A percentile compares a stretch with the other conserved stretches of the same genome.
Conservation (phyloP, 2,888 invertebrate species). For the Tipula lateralis region DNA sequence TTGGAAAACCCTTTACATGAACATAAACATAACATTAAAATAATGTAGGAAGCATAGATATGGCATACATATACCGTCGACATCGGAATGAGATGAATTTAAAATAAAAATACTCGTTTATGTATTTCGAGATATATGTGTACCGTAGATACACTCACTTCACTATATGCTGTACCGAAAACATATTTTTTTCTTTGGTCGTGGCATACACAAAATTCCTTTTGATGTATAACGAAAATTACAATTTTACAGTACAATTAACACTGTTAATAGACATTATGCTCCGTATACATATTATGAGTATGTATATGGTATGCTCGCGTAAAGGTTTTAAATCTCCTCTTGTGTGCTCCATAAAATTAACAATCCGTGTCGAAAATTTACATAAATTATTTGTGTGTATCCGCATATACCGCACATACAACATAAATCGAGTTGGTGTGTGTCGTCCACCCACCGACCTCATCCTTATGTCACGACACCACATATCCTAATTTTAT, state of each 20-base stretch:
- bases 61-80: too few species aligned
- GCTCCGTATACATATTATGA: not conserved
- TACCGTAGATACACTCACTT: not conserved
- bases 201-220: not conserved
- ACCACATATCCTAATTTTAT: not conserved
- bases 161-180: not conserved
- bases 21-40: not conserved
- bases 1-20: not conserved
- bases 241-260: constrained; percentile 11
- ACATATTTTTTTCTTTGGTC: not conserved
- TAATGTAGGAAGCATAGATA: not conserved
- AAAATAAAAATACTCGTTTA: not conserved
- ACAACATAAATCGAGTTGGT: not conserved
- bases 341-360: not conserved
- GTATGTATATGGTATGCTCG: not conserved
- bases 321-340: not conserved
- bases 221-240: not conserved
- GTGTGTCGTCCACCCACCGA: not conserved
- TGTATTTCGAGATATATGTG: not conserved
- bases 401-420: not conserved
- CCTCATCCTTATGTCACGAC: not conserved
- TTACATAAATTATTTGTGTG: too few species aligned
- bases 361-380: not conserved
- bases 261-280: not conserved
- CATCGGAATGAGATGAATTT: too few species aligned